Evolutionary conservation across 1,140 invertebrate genomes (phyloP).

Genomic region (Elymnias hypermnestra): DNA sequence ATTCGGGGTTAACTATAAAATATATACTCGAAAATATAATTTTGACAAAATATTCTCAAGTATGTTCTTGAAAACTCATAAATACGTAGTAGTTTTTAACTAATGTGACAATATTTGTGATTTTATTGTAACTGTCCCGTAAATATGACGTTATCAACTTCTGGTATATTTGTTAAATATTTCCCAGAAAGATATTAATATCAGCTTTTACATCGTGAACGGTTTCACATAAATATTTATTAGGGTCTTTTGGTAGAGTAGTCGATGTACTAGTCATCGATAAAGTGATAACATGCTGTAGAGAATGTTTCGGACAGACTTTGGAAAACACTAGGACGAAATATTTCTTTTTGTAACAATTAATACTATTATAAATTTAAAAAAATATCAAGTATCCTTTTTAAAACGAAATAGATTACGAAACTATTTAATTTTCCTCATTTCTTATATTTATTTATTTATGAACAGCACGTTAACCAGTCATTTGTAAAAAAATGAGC

Average conservation of each 20-base stretch:
- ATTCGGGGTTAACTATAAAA: no score
- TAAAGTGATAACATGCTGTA: constrained; percentile 2
- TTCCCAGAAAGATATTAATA: constrained; percentile 21
- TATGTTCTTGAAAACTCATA: background rate
- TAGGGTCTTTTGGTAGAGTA: constrained; percentile 22
- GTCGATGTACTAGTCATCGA: constrained; percentile 18
- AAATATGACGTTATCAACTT: background rate
- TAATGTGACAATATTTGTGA: background rate
- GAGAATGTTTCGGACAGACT: background rate
- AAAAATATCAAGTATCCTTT: no score
- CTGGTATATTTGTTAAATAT: constrained; percentile 5
- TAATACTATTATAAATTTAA: no score
- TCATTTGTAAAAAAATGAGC: no score
- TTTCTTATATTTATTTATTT: no score
- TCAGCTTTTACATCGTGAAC: constrained; percentile 22
- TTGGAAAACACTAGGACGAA: no score
- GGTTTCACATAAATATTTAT: constrained; percentile 35
- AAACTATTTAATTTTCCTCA: no score
- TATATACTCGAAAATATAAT: no score
- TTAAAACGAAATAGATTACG: no score
- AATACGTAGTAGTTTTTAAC: background rate
- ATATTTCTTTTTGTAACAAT: no score
- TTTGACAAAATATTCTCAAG: no score
- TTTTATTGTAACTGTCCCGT: background rate
- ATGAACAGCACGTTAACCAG: no score